These are phyloP conservation scores for Telmatherina bonti DNA, from an alignment of 2,797 vertebrate species.

Conservation along the genomic window DNA sequence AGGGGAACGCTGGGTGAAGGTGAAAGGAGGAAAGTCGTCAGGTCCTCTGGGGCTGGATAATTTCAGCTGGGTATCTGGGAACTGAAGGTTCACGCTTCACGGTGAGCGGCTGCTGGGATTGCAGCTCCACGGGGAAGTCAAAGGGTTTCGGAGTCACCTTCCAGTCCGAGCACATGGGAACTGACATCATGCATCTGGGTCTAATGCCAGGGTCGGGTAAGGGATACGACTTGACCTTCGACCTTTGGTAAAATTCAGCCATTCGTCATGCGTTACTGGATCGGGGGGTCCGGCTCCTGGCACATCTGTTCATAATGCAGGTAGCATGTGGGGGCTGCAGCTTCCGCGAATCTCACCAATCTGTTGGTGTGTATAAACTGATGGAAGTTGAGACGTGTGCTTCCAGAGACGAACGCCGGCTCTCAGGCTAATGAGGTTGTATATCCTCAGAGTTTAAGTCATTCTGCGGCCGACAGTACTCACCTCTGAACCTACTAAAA, in stretches of 20 bases:
- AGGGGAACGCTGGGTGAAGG: slow-evolving; percentile 49
- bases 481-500: slow-evolving; percentile 41
- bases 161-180: slow-evolving; percentile 56
- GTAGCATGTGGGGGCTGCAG: slow-evolving; percentile 56
- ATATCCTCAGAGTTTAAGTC: slow-evolving; percentile 35
- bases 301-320: slow-evolving; percentile 81
- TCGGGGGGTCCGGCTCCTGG: slow-evolving; percentile 66
- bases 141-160: slow-evolving; percentile 55
- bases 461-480: slow-evolving; percentile 9
- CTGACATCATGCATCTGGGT: slow-evolving; percentile 80
- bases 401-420: slow-evolving; percentile 26
- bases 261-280: slow-evolving; percentile 72
- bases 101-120: slow-evolving; percentile 44
- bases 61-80: slow-evolving; percentile 62
- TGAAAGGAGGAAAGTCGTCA: slow-evolving; percentile 47
- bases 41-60: slow-evolving; percentile 56
- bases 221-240: slow-evolving; percentile 78
- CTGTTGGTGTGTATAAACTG: slow-evolving; percentile 60
- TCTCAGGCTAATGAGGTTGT: slow-evolving; percentile 50
- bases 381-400: slow-evolving; percentile 51
- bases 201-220: slow-evolving; percentile 78
- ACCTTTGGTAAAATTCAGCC: slow-evolving; percentile 71
- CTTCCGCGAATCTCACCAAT: slow-evolving; percentile 57
- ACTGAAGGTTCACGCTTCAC: slow-evolving; percentile 62
- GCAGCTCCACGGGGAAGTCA: slow-evolving; percentile 62